Evolutionary conservation across 2,113 vertebrate species (phyloP).

Genomic region (Pituophis catenifer): DNA sequence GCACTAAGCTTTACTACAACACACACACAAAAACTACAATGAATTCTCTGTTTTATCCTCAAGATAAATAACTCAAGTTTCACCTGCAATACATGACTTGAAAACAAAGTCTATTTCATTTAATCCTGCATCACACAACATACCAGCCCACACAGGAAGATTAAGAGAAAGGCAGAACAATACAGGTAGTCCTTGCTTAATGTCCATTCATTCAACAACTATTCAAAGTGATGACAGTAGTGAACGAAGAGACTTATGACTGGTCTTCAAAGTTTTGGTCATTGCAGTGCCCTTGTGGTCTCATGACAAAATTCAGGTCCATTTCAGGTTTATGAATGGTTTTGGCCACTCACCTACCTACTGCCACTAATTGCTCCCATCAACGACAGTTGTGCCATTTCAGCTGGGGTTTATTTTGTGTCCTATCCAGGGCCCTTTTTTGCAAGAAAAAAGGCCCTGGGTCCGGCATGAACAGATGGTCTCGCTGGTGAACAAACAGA

Average conservation of each 20-base stretch:
- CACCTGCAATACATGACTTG: neutral
- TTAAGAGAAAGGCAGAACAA: neutral
- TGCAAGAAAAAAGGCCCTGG: neutral
- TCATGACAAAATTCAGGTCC: neutral
- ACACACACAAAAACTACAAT: neutral
- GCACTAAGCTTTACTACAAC: neutral
- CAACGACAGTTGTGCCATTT: neutral
- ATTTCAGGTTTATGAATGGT: neutral
- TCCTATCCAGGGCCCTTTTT: neutral
- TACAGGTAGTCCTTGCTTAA: neutral
- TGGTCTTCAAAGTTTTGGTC: neutral
- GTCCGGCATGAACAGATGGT: neutral
- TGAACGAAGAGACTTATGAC: neutral
- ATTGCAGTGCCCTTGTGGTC: neutral
- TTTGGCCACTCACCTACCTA: neutral
- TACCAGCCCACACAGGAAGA: neutral
- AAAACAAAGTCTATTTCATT: neutral
- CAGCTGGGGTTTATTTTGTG: neutral
- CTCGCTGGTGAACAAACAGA: neutral
- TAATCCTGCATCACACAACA: neutral
- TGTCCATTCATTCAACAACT: neutral
- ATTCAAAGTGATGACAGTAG: neutral
- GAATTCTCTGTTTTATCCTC: neutral
- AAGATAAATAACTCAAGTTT: neutral
- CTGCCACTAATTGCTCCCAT: neutral